phyloP scores from a whole-genome alignment of 2,888 invertebrate genomes.

The Drosophila sordidapex region DNA sequence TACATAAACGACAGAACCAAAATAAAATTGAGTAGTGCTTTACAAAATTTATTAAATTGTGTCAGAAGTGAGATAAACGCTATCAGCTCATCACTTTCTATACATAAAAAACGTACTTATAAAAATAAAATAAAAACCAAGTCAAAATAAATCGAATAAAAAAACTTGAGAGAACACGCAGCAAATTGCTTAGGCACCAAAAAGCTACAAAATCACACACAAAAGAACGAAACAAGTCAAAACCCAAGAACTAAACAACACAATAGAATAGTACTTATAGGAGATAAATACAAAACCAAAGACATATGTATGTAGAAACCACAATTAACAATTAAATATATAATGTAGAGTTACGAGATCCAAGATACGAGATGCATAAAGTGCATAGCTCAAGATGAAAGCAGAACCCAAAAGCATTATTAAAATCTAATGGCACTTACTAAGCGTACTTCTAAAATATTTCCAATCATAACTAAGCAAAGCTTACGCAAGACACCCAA shows the following conservation, averaged over 20 bases:
- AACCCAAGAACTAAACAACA: slow-evolving; percentile 54
- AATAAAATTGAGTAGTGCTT: slow-evolving; percentile 11
- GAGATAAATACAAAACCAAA: slow-evolving; percentile 28
- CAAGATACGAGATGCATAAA: slow-evolving; percentile 25
- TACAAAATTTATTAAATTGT: slow-evolving; percentile 21
- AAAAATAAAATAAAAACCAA: slow-evolving; percentile 26
- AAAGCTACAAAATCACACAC: slow-evolving; percentile 75
- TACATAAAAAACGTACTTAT: slow-evolving; percentile 32
- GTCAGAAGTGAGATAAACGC: slow-evolving; percentile 28
- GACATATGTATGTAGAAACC: slow-evolving; percentile 42
- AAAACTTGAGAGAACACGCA: slow-evolving; percentile 68
- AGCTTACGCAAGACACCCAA: slow-evolving; percentile 40
- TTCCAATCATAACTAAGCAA: slow-evolving; percentile 42
- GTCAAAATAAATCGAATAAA: slow-evolving; percentile 34
- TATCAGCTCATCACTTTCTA: slow-evolving; percentile 49
- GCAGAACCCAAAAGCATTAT: slow-evolving; percentile 30
- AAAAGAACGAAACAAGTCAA: slow-evolving; percentile 56
- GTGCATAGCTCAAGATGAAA: slow-evolving; percentile 44
- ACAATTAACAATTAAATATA: slow-evolving; percentile 40
- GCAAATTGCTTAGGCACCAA: slow-evolving; percentile 80
- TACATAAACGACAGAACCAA: background rate
- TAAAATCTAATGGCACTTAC: slow-evolving; percentile 26
- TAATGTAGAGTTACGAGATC: slow-evolving; percentile 44
- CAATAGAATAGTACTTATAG: slow-evolving; percentile 58
- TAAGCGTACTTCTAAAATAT: slow-evolving; percentile 28